Evolutionary conservation across 2,797 vertebrate species (phyloP).

Genomic region (Clarias pachynema): DNA sequence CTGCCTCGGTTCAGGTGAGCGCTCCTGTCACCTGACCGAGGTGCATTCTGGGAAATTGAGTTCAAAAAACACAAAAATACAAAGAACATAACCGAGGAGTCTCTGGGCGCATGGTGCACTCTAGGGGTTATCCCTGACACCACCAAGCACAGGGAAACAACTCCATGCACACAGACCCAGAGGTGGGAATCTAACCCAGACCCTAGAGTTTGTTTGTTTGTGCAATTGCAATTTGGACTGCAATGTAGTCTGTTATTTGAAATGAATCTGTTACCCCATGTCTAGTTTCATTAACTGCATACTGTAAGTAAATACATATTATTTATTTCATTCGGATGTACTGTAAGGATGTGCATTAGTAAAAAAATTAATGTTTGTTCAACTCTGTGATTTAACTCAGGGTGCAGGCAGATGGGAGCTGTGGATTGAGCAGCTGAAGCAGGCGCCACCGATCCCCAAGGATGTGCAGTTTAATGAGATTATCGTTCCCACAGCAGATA

Average conservation of each 20-base stretch:
- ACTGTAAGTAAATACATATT: no score
- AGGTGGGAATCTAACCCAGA: no score
- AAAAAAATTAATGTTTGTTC: background rate
- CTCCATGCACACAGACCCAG: no score
- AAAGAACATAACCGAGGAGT: no score
- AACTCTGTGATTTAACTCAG: conserved; percentile 61
- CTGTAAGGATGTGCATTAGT: background rate
- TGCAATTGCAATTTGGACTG: background rate
- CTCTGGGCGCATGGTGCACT: no score
- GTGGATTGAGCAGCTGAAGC: conserved; percentile 81
- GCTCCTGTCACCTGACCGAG: no score
- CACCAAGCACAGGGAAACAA: no score
- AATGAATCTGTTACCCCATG: background rate
- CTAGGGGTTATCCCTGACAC: no score
- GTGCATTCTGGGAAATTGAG: no score
- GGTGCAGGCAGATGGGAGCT: conserved; percentile 85
- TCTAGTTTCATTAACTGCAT: background rate
- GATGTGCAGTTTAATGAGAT: conserved; percentile 84
- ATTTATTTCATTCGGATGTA: background rate
- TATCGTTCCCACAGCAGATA: conserved; percentile 63
- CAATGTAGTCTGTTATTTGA: background rate
- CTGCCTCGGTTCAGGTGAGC: no score
- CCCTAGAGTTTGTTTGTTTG: no score
- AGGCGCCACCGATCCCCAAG: conserved; percentile 74
- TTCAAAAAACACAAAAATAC: no score